phyloP scores from a whole-genome alignment of 2,797 vertebrate species.

The Myotis findleyi region DNA sequence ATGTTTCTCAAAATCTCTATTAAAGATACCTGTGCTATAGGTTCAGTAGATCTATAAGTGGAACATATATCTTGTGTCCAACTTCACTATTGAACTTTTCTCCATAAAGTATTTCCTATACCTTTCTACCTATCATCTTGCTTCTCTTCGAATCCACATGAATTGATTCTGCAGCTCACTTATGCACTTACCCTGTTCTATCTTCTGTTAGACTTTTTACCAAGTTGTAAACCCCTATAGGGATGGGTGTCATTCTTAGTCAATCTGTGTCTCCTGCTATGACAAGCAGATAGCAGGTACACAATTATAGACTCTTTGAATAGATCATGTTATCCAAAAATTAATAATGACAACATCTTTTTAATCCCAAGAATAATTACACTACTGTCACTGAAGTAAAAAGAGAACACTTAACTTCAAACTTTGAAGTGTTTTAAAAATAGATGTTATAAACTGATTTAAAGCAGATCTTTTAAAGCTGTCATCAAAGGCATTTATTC shows the following conservation, averaged over 20 bases:
- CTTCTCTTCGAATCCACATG: background rate
- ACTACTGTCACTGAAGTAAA: conserved; percentile 57
- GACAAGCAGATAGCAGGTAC: conserved; percentile 12
- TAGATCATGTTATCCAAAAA: conserved; percentile 50
- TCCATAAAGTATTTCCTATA: background rate
- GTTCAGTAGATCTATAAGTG: background rate
- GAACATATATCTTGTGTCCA: background rate
- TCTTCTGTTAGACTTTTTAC: conserved; percentile 35
- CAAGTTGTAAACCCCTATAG: background rate
- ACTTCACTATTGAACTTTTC: background rate
- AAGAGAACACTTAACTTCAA: conserved; percentile 55
- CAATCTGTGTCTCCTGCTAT: background rate
- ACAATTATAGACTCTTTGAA: conserved; percentile 32
- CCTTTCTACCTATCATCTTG: background rate
- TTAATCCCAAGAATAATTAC: conserved; percentile 64
- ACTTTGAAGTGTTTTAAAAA: conserved; percentile 62
- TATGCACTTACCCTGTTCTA: background rate
- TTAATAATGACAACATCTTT: conserved; percentile 60
- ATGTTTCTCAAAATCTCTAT: conserved; percentile 6
- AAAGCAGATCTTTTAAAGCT: conserved; percentile 64
- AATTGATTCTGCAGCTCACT: background rate
- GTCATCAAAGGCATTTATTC: conserved; percentile 64
- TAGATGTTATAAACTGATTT: conserved; percentile 60
- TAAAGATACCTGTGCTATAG: background rate
- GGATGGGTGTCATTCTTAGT: background rate